These are phyloP conservation scores for Melanogrammus aeglefinus DNA, from an alignment of 2,797 vertebrate genomes.

Conservation along the genomic window DNA sequence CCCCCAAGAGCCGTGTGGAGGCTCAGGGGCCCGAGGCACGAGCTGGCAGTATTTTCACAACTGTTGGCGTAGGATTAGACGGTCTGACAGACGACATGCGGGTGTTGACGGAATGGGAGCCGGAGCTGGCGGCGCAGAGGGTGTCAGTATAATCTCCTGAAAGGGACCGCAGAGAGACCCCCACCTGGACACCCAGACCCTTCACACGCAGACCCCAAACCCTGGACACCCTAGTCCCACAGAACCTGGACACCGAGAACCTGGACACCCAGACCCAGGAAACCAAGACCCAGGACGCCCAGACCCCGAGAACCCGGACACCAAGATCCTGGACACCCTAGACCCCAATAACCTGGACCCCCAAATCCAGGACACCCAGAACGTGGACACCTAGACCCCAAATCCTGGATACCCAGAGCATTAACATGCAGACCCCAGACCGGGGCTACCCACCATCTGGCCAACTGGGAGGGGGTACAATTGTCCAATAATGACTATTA, in stretches of 20 bases:
- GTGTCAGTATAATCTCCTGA: neutral
- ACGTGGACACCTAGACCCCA: too few species aligned
- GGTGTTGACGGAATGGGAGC: slow-evolving; percentile 56
- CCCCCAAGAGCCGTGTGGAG: slow-evolving; percentile 25
- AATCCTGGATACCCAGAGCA: too few species aligned
- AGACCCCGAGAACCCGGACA: too few species aligned
- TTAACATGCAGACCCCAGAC: slow-evolving; percentile 4
- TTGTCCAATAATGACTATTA: too few species aligned
- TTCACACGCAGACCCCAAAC: neutral
- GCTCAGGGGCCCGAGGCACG: slow-evolving; percentile 33
- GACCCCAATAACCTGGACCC: too few species aligned
- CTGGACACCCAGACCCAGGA: too few species aligned
- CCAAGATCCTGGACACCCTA: too few species aligned
- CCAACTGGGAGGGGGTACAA: slow-evolving; percentile 12
- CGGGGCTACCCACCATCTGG: slow-evolving; percentile 35
- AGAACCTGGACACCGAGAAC: too few species aligned
- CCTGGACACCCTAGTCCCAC: slow-evolving; percentile 10
- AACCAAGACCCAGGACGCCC: too few species aligned
- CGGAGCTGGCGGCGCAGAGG: slow-evolving; percentile 47
- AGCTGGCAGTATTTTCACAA: slow-evolving; percentile 62
- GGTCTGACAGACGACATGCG: slow-evolving; percentile 58
- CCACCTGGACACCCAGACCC: neutral
- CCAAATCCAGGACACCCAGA: too few species aligned
- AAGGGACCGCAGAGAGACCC: too few species aligned
- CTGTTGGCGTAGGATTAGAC: slow-evolving; percentile 63